Evolutionary conservation across 2,888 invertebrate genomes (phyloP), one percentile per base, ranked within the genome.

Genomic region (Oscheius sp.): DNA sequence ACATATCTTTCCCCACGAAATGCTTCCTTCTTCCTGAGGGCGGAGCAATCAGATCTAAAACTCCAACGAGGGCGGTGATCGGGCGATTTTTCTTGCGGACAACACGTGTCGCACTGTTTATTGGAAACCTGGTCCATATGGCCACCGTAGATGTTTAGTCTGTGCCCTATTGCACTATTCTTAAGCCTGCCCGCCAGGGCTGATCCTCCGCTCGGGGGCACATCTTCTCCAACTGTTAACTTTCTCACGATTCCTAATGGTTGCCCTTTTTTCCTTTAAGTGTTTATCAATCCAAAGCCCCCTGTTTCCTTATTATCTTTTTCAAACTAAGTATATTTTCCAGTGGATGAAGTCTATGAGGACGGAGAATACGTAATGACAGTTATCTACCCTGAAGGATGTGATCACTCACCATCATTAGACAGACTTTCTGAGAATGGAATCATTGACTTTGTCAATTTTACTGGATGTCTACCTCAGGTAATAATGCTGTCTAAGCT

Each of bases 301-400:
- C 3, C 12, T 42, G 12, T 12, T 23, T 52, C 52, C 8, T 25
- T 48, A 17, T 5, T 48, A 12, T 48, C 31, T 34, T 55, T 42
- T 42, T 42, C 42, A 20, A 48, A 23, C 50, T 10, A 25, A 52
- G 25, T 31, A n/a, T 52, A 27, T 52, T 52, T 52, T 52, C 27
- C 42, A 61, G 61, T 61, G 61, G 61, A 61, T 61, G 61, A 61
- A 27, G 61, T 45, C 29, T 39, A 45, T 27, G 46, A 39, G 29
- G 61, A 61, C 12, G 45, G 25, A n/a, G 61, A 61, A 25, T 61
- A 45, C 61, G 42, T 27, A 45, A 52, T 73, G 65, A 75, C 73
- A 12, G 64, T 75, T 57, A 55, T 69, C 15, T 70, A 73, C 33
- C 76, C 76, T 4, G 72, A 53, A 15, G 74, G 72, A 10, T 76